Percentiles rank a stretch among this genome's conserved stretches.
Evolutionary conservation across 2,888 invertebrate species (phyloP).

Genomic region (Esperia sulphurella): DNA sequence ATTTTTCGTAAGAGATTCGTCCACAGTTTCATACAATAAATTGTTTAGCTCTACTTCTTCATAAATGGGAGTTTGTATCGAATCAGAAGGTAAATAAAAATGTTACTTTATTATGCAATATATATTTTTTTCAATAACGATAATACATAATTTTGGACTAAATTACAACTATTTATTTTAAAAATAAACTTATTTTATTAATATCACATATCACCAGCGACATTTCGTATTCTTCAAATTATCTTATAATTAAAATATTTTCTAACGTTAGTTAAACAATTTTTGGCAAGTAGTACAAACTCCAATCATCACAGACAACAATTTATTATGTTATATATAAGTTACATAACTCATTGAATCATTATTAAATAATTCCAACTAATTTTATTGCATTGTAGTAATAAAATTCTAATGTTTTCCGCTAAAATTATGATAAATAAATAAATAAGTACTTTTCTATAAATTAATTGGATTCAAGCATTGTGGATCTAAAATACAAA

Average conservation of each 20-base stretch:
- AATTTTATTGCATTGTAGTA: not conserved
- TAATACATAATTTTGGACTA: not conserved
- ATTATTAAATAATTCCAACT: not conserved
- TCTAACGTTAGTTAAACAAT: not conserved
- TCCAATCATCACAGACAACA: not conserved
- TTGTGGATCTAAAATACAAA: not conserved
- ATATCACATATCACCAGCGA: slow-evolving; percentile 75
- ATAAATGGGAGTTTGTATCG: too few relatives aligned
- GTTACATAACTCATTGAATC: not conserved
- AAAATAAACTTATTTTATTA: slow-evolving; percentile 51
- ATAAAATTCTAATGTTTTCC: not conserved
- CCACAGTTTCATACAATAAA: too few relatives aligned
- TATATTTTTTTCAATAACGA: too few relatives aligned
- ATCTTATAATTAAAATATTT: slow-evolving; percentile 10
- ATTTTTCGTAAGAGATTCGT: too few relatives aligned
- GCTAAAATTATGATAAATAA: slow-evolving; percentile 10
- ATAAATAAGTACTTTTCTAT: slow-evolving; percentile 48
- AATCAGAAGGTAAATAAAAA: too few relatives aligned
- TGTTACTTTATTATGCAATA: too few relatives aligned
- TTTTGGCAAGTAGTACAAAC: not conserved
- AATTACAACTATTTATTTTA: slow-evolving; percentile 10
- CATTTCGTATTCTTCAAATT: slow-evolving; percentile 31
- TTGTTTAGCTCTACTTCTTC: not conserved
- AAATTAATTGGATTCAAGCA: slow-evolving; percentile 30
- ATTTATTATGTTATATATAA: too few relatives aligned